phyloP scores from a whole-genome alignment of 2,797 vertebrate species.

The Labroides dimidiatus region DNA sequence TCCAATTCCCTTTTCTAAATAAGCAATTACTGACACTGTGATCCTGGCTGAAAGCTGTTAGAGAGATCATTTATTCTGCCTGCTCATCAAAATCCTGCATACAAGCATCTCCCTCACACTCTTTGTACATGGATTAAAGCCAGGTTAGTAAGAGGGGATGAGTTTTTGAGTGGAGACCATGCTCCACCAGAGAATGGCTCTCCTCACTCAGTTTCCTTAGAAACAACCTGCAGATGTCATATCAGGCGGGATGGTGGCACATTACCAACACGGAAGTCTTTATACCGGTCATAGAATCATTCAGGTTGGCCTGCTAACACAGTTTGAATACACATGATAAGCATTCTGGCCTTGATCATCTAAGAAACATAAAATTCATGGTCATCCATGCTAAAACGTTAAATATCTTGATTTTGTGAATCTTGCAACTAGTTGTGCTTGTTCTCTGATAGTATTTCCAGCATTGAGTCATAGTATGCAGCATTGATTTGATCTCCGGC shows the following conservation, averaged over 20 bases:
- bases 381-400: background rate
- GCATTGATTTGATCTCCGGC: background rate
- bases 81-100: background rate
- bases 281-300: background rate
- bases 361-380: no score
- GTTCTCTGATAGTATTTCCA: background rate
- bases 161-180: background rate
- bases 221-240: slow-evolving; percentile 2
- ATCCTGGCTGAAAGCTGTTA: no score
- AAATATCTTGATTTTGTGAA: no score
- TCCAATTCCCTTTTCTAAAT: background rate
- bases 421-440: background rate
- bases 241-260: background rate
- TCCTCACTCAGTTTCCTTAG: background rate
- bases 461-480: background rate
- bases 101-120: background rate
- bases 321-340: background rate
- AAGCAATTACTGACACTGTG: slow-evolving; percentile 1
- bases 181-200: background rate
- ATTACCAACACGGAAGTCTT: no score
- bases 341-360: background rate
- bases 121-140: background rate
- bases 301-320: background rate
- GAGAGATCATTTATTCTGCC: slow-evolving; percentile 5
- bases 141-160: background rate